Evolutionary conservation across 2,888 invertebrate species (phyloP).

Genomic region (Eupithecia centaureata): DNA sequence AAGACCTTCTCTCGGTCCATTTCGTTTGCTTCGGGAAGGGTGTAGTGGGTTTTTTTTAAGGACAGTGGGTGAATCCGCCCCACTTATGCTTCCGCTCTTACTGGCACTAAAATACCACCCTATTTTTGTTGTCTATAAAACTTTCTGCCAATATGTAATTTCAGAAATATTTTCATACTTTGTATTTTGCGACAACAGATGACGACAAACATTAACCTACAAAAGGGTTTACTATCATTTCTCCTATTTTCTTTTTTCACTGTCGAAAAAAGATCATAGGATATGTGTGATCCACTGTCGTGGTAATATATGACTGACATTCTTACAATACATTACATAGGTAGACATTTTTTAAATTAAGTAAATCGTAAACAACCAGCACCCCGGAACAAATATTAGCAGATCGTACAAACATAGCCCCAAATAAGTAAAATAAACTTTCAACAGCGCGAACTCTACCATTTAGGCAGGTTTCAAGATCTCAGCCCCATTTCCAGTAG

Average conservation of each 20-base stretch:
- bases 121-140: not conserved
- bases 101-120: not conserved
- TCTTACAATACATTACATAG: no score
- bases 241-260: not conserved
- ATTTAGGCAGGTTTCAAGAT: not conserved
- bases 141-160: not conserved
- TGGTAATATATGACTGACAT: no score
- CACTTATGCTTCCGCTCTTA: not conserved
- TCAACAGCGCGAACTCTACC: not conserved
- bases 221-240: not conserved
- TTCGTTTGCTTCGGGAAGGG: not conserved
- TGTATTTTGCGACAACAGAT: not conserved
- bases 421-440: not conserved
- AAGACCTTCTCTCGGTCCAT: slow-evolving; percentile 12
- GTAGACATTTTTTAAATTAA: no score
- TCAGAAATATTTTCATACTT: not conserved
- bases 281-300: no score
- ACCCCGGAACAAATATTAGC: no score
- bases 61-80: not conserved
- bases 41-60: not conserved
- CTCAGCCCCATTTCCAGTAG: not conserved
- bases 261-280: not conserved
- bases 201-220: not conserved
- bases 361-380: no score
- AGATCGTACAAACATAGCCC: no score